Percentiles rank a stretch among this genome's conserved stretches.
Evolutionary conservation across 2,888 invertebrate species (phyloP).

Genomic region (Druceiella hillmani): DNA sequence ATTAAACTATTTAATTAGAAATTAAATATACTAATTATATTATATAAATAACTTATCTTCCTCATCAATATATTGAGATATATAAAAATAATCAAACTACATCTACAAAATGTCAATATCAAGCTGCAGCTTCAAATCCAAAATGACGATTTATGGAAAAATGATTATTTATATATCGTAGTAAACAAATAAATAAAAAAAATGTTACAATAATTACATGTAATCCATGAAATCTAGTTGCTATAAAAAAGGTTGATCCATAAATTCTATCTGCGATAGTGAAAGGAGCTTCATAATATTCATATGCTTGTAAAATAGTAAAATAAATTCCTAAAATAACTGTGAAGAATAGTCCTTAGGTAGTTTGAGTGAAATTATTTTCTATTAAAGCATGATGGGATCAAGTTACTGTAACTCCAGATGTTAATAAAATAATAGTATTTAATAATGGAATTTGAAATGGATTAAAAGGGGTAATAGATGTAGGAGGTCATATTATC

Average conservation of each 20-base stretch:
- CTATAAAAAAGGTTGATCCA: slow-evolving; percentile 66
- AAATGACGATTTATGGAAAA: too few relatives aligned
- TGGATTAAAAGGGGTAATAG: slow-evolving; percentile 59
- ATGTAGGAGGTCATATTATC: slow-evolving; percentile 57
- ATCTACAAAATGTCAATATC: too few relatives aligned
- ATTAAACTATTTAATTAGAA: slow-evolving; percentile 53
- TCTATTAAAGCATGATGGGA: slow-evolving; percentile 39
- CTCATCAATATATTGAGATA: slow-evolving; percentile 55
- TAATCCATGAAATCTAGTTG: slow-evolving; percentile 70
- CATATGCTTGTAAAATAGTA: slow-evolving; percentile 59
- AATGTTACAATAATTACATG: slow-evolving; percentile 72
- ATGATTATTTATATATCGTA: too few relatives aligned
- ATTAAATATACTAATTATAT: slow-evolving; percentile 52
- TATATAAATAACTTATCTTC: slow-evolving; percentile 45
- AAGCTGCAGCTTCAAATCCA: too few relatives aligned
- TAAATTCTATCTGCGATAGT: slow-evolving; percentile 50
- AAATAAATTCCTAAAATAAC: slow-evolving; percentile 60
- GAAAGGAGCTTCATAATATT: slow-evolving; percentile 59
- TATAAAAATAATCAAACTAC: too few relatives aligned
- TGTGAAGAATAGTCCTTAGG: slow-evolving; percentile 47
- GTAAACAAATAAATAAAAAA: too few relatives aligned
- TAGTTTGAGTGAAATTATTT: slow-evolving; percentile 40
- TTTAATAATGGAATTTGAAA: slow-evolving; percentile 72
- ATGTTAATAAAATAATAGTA: slow-evolving; percentile 65
- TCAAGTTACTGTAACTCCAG: slow-evolving; percentile 64